Conservation (phyloP, 2,797 vertebrate species). For the Pseudomugil tenellus region DNA sequence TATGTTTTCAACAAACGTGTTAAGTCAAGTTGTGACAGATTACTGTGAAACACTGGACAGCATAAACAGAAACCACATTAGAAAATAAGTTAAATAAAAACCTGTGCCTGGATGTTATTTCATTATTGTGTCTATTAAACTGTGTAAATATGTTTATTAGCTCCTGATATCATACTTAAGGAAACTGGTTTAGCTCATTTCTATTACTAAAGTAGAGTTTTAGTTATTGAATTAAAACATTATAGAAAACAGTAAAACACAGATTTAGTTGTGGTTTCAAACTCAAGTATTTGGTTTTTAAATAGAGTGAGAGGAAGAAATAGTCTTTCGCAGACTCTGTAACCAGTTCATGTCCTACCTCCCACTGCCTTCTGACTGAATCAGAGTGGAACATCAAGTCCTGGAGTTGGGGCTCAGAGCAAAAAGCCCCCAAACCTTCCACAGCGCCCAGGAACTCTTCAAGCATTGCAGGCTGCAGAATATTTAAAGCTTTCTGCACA, state of each 20-base stretch:
- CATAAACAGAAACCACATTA: neutral
- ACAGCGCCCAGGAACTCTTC: slow-evolving; percentile 86
- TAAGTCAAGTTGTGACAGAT: neutral
- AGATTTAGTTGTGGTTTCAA: neutral
- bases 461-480: slow-evolving; percentile 81
- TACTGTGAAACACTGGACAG: neutral
- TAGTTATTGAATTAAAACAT: neutral
- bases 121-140: neutral
- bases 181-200: neutral
- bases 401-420: slow-evolving; percentile 72
- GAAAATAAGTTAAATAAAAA: neutral
- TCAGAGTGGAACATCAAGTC: slow-evolving; percentile 80
- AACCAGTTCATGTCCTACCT: slow-evolving; percentile 80
- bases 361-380: slow-evolving; percentile 85
- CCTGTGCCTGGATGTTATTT: neutral
- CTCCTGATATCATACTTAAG: neutral
- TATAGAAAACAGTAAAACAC: neutral
- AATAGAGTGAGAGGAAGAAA: neutral
- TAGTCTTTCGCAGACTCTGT: neutral
- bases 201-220: neutral
- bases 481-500: slow-evolving; percentile 83
- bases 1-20: neutral
- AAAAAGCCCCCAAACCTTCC: slow-evolving; percentile 82
- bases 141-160: neutral
- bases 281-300: neutral